Evolutionary conservation across 2,797 vertebrate species (phyloP).

Genomic region (Muscicapa striata): DNA sequence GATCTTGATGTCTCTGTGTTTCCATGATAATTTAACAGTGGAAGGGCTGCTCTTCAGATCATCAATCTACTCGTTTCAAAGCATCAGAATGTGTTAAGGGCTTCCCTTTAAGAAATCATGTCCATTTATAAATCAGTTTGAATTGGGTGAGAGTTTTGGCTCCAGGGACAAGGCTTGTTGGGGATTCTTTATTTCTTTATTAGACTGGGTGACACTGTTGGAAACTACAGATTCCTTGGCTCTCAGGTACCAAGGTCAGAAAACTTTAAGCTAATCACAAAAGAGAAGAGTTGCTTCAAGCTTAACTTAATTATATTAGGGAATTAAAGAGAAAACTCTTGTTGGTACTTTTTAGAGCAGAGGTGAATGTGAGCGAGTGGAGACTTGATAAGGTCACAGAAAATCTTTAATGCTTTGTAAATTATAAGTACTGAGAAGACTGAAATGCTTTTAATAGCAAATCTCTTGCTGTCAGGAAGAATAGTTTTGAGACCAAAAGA

Average conservation of each 20-base stretch:
- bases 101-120: neutral
- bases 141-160: neutral
- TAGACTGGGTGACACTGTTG: neutral
- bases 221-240: neutral
- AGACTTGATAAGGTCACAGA: constrained; percentile 13
- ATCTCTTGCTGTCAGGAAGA: neutral
- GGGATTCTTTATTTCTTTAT: neutral
- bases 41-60: neutral
- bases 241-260: neutral
- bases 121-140: neutral
- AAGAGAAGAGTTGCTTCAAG: constrained; percentile 30
- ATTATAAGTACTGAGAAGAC: neutral
- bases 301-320: constrained; percentile 37
- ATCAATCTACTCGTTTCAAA: neutral
- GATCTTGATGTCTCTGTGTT: neutral
- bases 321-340: constrained; percentile 44
- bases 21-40: neutral
- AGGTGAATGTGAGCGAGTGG: neutral
- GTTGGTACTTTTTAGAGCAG: neutral
- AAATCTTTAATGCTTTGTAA: constrained; percentile 29
- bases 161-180: neutral
- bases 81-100: neutral
- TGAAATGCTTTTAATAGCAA: constrained; percentile 29
- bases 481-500: constrained; percentile 19
- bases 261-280: constrained; percentile 27